A percentile compares a stretch with the other conserved stretches of the same genome.
Conservation (phyloP, 2,113 vertebrate species). For the Grammomys dolichurus region DNA sequence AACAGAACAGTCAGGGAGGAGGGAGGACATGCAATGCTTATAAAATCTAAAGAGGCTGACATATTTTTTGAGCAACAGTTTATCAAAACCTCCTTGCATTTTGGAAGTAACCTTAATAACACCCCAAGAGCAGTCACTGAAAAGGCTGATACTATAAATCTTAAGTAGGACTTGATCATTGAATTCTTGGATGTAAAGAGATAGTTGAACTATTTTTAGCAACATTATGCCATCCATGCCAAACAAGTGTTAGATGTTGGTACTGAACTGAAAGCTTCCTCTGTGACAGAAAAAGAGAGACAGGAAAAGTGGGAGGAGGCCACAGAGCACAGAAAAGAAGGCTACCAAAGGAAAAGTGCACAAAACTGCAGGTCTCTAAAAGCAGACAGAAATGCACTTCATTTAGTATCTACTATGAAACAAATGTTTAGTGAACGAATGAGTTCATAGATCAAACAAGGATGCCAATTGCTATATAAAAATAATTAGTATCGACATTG, state of each 20-base stretch:
- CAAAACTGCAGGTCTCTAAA: neutral
- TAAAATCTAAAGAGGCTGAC: neutral
- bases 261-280: neutral
- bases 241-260: neutral
- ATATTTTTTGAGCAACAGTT: neutral
- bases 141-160: neutral
- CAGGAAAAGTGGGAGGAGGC: neutral
- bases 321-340: neutral
- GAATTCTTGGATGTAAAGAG: neutral
- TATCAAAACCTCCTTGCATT: neutral
- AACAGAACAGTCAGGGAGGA: neutral
- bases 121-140: neutral
- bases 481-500: neutral
- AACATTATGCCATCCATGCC: neutral
- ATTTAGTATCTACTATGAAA: neutral
- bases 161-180: neutral
- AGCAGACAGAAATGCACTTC: neutral
- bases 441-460: constrained; percentile 14
- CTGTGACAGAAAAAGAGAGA: neutral
- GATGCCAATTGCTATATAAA: neutral
- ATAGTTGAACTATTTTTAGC: neutral
- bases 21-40: neutral
- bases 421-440: constrained; percentile 14
- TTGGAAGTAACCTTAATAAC: neutral
- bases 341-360: neutral